Base-by-base conservation (phyloP, 2,888 invertebrate species). In the Leuctra nigra region DNA sequence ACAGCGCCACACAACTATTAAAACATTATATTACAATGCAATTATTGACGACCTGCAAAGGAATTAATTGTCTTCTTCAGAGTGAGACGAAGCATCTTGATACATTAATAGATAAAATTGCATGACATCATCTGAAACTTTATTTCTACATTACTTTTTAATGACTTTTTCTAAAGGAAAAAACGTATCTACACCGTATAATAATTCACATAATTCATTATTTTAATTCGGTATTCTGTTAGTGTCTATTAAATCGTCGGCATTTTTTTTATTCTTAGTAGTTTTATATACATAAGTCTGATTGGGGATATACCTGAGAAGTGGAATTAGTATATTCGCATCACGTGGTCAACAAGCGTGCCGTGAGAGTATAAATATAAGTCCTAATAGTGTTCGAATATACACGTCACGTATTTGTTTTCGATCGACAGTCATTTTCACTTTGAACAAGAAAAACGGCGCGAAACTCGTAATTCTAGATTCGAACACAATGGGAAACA, bases 91-190 rank as follows among this genome's bases (percentile, higher is more conserved):
- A 20, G 33, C 18, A 50, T 50, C 50, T 50, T 35, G 50, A 50
- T 50, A 29, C 36, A 50, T 50, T 33, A 35, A 20, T 20, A 18
- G 50, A 50, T 50, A 50, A 50, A 50, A 50, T 50, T 50, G 50
- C 50, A 50, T 50, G 50, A 50, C 35, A 50, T 50, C 18, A 29
- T 20, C 16, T 35, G 11, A 50, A 20, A 50, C 20, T 50, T 35
- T 18, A 50, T 50, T 50, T 50, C 20, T 35, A 50, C 50, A 50
- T 50, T 29, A 50, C 50, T 50, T 35, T 35, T 50, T 35, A 50
- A 50, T 50, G 35, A 50, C 50, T 50, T 50, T 33, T 35, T 35
- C 35, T 18, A 18, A 50, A 2, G 23, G 18, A 41, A 4, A 41
- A 41, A 41, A 41, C 14, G 41, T 41, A 16, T 18, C n/a, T n/a